These are phyloP conservation scores for Metallyticus violacea DNA, from an alignment of 2,888 invertebrate species.

Conservation along the genomic window DNA sequence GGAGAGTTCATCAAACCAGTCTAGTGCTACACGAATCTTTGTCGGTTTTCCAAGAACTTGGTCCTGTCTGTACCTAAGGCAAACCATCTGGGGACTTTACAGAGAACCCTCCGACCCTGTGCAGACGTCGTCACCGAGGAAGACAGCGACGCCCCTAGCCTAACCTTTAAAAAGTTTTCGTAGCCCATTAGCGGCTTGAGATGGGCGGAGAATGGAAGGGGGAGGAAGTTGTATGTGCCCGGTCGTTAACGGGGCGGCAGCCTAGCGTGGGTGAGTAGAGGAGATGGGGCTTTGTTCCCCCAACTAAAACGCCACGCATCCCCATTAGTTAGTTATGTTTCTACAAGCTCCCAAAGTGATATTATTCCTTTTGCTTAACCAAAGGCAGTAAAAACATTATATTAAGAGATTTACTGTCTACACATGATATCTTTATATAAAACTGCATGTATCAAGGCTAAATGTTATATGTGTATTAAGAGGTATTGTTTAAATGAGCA, in stretches of 20 bases:
- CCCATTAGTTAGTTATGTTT: neutral
- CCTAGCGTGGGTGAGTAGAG: neutral
- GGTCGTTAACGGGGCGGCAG: constrained; percentile 13
- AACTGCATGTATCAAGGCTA: too few relatives aligned
- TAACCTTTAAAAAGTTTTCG: constrained; percentile 26
- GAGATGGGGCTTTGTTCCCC: constrained; percentile 1
- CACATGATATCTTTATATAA: neutral
- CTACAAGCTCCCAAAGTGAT: neutral
- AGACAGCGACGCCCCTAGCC: constrained; percentile 1
- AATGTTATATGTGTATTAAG: too few relatives aligned
- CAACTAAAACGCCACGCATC: neutral
- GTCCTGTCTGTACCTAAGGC: neutral
- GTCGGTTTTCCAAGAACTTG: neutral
- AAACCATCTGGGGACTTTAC: neutral
- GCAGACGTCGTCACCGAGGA: neutral
- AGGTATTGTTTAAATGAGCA: too few relatives aligned
- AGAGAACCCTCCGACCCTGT: neutral
- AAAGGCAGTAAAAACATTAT: neutral
- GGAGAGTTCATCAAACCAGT: too few relatives aligned
- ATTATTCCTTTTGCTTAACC: neutral
- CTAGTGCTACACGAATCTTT: too few relatives aligned
- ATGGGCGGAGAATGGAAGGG: neutral
- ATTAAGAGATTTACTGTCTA: neutral
- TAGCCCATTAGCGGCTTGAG: constrained; percentile 25
- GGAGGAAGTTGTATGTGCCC: constrained; percentile 7